Evolutionary conservation across 2,797 vertebrate species (phyloP).

Genomic region (Microctenopoma steveboyesi): DNA sequence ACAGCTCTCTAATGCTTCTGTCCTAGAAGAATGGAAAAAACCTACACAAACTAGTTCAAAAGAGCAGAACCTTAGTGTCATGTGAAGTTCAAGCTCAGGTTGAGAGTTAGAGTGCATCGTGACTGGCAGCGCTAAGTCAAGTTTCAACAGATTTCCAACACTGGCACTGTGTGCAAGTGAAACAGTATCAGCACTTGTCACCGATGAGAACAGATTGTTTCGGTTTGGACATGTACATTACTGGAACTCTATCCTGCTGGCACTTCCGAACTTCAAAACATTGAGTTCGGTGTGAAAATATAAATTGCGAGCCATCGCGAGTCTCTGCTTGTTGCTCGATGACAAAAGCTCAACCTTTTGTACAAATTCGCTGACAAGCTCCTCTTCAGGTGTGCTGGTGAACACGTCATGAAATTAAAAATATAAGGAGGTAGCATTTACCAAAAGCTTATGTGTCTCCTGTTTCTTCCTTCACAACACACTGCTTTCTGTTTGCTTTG

Average conservation of each 20-base stretch:
- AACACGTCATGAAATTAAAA: slow-evolving; percentile 30
- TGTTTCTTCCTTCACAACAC: not conserved
- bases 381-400: slow-evolving; percentile 7
- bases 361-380: slow-evolving; percentile 17
- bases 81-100: slow-evolving; percentile 45
- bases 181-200: slow-evolving; percentile 44
- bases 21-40: slow-evolving; percentile 46
- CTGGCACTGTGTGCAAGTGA: slow-evolving; percentile 12
- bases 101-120: slow-evolving; percentile 27
- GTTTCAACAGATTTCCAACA: slow-evolving; percentile 47
- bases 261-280: slow-evolving; percentile 66
- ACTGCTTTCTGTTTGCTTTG: not conserved
- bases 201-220: slow-evolving; percentile 34
- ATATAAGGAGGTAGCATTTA: slow-evolving; percentile 6
- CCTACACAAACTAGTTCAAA: slow-evolving; percentile 40
- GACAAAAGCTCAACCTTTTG: slow-evolving; percentile 38
- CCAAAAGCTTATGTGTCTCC: not conserved
- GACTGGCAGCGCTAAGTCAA: slow-evolving; percentile 32
- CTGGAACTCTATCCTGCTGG: slow-evolving; percentile 56
- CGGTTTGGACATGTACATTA: slow-evolving; percentile 45
- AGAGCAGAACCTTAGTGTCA: not conserved
- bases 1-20: slow-evolving; percentile 34
- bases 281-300: slow-evolving; percentile 40
- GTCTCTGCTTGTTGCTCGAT: slow-evolving; percentile 56
- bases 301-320: slow-evolving; percentile 19